A percentile compares a stretch with the other conserved stretches of the same genome.
These are phyloP conservation scores for Meteorus cinctellus DNA, from an alignment of 2,888 invertebrate species.

Conservation along the genomic window DNA sequence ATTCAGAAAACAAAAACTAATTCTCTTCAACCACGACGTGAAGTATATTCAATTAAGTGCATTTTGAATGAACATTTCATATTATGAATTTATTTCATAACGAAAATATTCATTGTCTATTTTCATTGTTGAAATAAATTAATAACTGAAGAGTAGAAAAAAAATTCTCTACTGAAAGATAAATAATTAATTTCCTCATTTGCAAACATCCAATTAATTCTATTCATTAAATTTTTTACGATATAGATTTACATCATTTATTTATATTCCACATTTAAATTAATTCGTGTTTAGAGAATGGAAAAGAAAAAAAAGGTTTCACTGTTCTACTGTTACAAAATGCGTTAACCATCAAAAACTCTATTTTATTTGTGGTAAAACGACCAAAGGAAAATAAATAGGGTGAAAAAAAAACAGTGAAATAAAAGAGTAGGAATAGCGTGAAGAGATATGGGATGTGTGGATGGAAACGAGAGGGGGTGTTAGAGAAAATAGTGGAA, in stretches of 20 bases:
- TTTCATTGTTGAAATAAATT: no score
- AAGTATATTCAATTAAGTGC: no score
- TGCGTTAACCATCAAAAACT: not conserved
- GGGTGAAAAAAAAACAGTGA: not conserved
- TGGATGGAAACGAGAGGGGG: not conserved
- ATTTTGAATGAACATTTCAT: no score
- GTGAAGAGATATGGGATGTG: not conserved
- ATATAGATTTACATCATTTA: not conserved
- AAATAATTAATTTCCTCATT: no score
- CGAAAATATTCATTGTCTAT: no score
- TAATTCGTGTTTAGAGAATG: not conserved
- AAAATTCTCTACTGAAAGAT: no score
- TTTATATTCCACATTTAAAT: not conserved
- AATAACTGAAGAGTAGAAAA: no score
- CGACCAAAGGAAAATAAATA: not conserved
- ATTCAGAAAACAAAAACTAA: no score
- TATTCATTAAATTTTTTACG: no score
- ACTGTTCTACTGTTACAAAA: not conserved
- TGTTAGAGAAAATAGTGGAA: conserved; percentile 15
- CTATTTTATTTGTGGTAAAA: not conserved
- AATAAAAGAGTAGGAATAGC: conserved; percentile 19
- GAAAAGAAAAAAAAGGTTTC: not conserved
- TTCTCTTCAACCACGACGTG: no score
- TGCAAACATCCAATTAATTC: no score
- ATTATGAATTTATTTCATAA: no score